These are phyloP conservation scores for Elephantulus edwardii DNA, from an alignment of 2,113 vertebrate species.

Conservation along the genomic window DNA sequence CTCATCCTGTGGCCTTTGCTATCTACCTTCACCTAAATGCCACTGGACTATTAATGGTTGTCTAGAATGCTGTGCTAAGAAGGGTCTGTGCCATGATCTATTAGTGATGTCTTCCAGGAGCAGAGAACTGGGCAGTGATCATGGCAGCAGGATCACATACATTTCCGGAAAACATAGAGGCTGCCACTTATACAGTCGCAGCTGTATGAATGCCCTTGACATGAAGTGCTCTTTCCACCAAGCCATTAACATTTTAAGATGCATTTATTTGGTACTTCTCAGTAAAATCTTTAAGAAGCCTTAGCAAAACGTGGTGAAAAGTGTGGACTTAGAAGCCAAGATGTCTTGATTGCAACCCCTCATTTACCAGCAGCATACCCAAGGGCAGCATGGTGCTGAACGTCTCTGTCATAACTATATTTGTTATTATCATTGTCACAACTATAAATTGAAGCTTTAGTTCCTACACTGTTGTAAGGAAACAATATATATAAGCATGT, in stretches of 20 bases:
- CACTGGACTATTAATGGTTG: background rate
- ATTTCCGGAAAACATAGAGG: background rate
- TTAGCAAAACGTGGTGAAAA: background rate
- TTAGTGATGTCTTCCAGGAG: background rate
- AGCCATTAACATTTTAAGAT: rapidly evolving
- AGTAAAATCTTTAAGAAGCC: background rate
- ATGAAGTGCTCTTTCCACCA: background rate
- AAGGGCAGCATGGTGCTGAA: background rate
- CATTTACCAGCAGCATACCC: background rate
- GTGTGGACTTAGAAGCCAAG: background rate
- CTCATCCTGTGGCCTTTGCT: background rate
- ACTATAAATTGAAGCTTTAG: background rate
- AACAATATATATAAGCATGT: background rate
- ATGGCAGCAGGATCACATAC: background rate
- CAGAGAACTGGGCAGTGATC: background rate
- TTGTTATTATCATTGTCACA: no score
- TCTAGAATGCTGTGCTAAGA: background rate
- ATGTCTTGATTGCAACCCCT: background rate
- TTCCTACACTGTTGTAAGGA: background rate
- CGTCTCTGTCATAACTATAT: background rate
- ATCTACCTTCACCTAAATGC: background rate
- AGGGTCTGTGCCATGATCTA: background rate
- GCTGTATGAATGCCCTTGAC: background rate
- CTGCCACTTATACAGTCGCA: background rate
- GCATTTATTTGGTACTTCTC: background rate